These are phyloP conservation scores for Galago senegalensis DNA, from an alignment of 2,797 vertebrate species.

Conservation along the genomic window DNA sequence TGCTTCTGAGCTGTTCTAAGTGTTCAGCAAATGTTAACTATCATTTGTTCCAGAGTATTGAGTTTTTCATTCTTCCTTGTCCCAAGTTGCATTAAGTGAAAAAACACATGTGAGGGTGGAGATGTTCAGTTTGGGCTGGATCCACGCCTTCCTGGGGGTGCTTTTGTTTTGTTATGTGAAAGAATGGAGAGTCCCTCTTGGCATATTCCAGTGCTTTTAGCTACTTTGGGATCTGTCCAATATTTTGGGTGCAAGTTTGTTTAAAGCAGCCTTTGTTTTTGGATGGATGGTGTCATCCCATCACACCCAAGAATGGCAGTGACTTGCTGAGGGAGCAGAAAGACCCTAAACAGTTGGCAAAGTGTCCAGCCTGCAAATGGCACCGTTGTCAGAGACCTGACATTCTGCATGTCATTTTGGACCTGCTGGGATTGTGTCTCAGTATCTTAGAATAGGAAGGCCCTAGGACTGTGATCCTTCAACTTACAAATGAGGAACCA, in stretches of 20 bases:
- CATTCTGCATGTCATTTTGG: conserved; percentile 5
- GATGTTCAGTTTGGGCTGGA: not conserved
- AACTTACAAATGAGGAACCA: not conserved
- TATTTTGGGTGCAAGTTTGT: not conserved
- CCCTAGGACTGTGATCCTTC: not conserved
- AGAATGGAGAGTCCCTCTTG: not conserved
- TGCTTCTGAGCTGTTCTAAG: not conserved
- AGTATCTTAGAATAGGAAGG: not conserved
- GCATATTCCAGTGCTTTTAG: not conserved
- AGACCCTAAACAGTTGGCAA: not conserved
- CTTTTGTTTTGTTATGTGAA: not conserved
- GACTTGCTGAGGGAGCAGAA: not conserved
- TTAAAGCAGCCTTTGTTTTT: not conserved
- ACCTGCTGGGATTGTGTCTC: not conserved
- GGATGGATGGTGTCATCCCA: not conserved
- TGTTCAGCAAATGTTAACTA: not conserved
- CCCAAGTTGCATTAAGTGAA: not conserved
- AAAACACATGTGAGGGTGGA: not conserved
- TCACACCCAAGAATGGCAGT: not conserved
- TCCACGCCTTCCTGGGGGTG: not conserved
- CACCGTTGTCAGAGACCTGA: not conserved
- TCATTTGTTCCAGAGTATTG: not conserved
- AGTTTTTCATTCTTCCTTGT: not conserved
- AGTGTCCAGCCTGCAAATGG: not conserved
- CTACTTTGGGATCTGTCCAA: not conserved